Evolutionary conservation across 2,888 invertebrate species (phyloP), one percentile per base, ranked within the genome.

Genomic region (Drepana falcataria): DNA sequence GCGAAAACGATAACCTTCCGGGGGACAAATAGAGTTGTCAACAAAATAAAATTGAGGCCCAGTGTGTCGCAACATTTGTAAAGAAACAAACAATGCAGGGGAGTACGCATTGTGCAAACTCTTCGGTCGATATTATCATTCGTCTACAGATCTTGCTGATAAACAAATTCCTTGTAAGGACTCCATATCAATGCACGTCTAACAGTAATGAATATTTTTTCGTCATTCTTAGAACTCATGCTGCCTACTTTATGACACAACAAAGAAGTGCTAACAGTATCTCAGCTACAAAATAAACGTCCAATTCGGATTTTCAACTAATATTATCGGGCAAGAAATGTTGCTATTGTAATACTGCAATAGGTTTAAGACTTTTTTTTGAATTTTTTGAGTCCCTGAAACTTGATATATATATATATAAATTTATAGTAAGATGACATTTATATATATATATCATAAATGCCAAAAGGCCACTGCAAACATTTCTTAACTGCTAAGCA

Each of bases 61-160:
- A 44, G 44, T 69, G 60, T 69, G 74, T 72, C 69, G 68, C 69
- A 76, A 72, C 69, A 71, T 69, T 71, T 67, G 64, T 65, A 71
- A 70, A 68, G 64, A 66, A 61, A 63, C 66, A 65, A 64, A 63
- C 73, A 73, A 71, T 71, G 69, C 71, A 65, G 58, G 51, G 59
- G 58, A 53, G 55, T 59, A 9, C 9, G 63, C 58, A 69, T 77
- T 77, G 73, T 75, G 71, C 73, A 75, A 73, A 65, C 62, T 60
- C 47, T 54, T 59, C 56, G 56, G 61, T 52, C 56, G 66, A 60
- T 61, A 34, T 41, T 57, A 71, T 69, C 60, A 57, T 55, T 54
- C 57, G 49, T 52, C 56, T 53, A 55, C 56, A 66, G 72, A 75
- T 73, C 51, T 51, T 33, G 55, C 53, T 51, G 68, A 69, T 72